A percentile compares a stretch with the other conserved stretches of the same genome.
phyloP scores from a whole-genome alignment of 1,140 invertebrate species.

The Agrypnia vestita region DNA sequence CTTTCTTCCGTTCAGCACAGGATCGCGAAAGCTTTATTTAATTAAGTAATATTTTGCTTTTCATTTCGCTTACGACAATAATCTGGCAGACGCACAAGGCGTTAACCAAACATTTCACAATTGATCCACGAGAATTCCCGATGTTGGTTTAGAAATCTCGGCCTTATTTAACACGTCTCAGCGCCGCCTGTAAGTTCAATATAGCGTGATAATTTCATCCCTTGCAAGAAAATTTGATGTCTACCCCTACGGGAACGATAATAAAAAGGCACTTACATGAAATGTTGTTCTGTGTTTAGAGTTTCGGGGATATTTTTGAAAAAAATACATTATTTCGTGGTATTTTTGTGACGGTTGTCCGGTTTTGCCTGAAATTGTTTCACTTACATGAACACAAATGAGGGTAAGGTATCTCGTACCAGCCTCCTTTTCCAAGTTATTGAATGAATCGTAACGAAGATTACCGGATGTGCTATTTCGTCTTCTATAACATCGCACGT shows the following conservation, averaged over 20 bases:
- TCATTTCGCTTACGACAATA: not conserved
- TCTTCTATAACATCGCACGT: constrained; percentile 9
- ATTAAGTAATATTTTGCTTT: constrained; percentile 33
- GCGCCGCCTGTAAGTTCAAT: not conserved
- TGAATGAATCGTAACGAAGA: constrained; percentile 51
- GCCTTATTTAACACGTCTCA: constrained; percentile 1
- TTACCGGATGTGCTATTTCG: constrained; percentile 46
- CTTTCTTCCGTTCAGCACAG: constrained; percentile 11
- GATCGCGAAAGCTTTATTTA: constrained; percentile 24
- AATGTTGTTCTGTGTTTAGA: not conserved
- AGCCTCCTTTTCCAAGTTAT: constrained; percentile 31
- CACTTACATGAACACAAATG: constrained; percentile 8
- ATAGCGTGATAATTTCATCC: constrained; percentile 37
- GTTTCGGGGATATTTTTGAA: not conserved
- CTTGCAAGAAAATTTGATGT: constrained; percentile 12
- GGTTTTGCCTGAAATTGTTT: not conserved
- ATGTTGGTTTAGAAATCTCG: constrained; percentile 20
- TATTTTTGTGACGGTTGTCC: not conserved
- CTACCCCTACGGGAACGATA: not conserved
- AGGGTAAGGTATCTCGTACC: not conserved
- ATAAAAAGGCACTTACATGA: not conserved
- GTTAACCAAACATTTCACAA: constrained; percentile 11
- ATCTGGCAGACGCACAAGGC: not conserved
- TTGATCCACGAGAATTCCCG: not conserved
- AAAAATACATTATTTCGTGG: not conserved